A percentile compares a stretch with the other conserved stretches of the same genome.
phyloP scores from a whole-genome alignment of 2,888 invertebrate species.

The Bimastos eiseni region DNA sequence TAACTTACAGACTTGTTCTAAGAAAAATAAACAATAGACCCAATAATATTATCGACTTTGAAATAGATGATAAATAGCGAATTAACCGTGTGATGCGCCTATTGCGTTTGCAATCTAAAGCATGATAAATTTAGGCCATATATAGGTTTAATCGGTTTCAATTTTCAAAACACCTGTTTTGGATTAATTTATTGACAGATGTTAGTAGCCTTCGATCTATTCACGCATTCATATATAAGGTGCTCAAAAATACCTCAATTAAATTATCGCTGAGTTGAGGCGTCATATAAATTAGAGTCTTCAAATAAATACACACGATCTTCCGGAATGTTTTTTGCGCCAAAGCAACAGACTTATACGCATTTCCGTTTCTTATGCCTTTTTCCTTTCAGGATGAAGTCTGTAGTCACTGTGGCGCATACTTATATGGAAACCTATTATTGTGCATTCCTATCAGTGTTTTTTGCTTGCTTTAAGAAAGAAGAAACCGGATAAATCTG shows the following conservation, averaged over 20 bases:
- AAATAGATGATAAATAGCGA: not conserved
- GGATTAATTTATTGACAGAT: not conserved
- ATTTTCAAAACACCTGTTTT: slow-evolving; percentile 9
- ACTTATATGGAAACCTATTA: not conserved
- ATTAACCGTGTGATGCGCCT: not conserved
- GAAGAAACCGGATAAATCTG: not conserved
- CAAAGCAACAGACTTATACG: not conserved
- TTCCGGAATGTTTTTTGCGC: not conserved
- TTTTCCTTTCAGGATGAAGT: not conserved
- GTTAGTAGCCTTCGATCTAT: not conserved
- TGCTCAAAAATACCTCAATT: not conserved
- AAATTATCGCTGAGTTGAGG: not conserved
- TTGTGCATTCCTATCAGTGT: not conserved
- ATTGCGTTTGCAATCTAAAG: not conserved
- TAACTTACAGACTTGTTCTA: not conserved
- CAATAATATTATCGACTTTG: not conserved
- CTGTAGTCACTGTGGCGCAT: not conserved
- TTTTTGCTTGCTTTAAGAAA: not conserved
- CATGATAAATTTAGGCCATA: not conserved
- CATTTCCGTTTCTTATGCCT: not conserved
- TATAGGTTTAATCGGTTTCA: not conserved
- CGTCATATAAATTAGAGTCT: not conserved
- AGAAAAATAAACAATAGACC: not conserved
- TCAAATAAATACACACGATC: not conserved
- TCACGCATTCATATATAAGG: not conserved